Evolutionary conservation across 2,888 invertebrate genomes (phyloP).

Genomic region (Epiblema foenella): DNA sequence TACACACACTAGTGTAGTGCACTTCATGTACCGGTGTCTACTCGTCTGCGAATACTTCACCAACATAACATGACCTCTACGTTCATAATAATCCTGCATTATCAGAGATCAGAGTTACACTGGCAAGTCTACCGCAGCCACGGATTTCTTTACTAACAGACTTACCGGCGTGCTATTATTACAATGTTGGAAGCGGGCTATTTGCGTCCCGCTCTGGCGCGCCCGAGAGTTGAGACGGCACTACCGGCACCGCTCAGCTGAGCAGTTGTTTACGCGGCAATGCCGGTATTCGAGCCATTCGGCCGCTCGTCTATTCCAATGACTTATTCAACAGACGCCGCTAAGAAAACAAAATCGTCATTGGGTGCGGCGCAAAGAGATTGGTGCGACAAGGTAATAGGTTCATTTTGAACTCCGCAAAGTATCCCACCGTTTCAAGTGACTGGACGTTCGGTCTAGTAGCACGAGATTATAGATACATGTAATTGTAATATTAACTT

Average conservation of each 20-base stretch:
- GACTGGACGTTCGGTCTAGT: too few relatives aligned
- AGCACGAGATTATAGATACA: too few relatives aligned
- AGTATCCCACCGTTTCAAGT: too few relatives aligned
- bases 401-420: too few relatives aligned
- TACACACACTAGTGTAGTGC: not conserved
- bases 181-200: not conserved
- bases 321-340: conserved; percentile 4
- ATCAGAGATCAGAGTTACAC: not conserved
- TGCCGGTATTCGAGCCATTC: not conserved
- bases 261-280: conserved; percentile 9
- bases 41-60: not conserved
- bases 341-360: not conserved
- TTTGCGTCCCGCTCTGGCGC: not conserved
- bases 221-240: not conserved
- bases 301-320: conserved; percentile 1
- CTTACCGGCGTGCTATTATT: not conserved
- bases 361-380: not conserved
- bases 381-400: too few relatives aligned
- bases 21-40: not conserved
- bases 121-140: not conserved
- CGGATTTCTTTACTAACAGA: not conserved
- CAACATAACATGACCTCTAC: not conserved
- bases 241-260: conserved; percentile 20
- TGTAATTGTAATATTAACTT: too few relatives aligned
- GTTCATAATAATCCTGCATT: not conserved